Percentiles rank a stretch among this genome's conserved stretches.
These are phyloP conservation scores for Aethes cnicana DNA, from an alignment of 2,888 invertebrate genomes.

Conservation along the genomic window DNA sequence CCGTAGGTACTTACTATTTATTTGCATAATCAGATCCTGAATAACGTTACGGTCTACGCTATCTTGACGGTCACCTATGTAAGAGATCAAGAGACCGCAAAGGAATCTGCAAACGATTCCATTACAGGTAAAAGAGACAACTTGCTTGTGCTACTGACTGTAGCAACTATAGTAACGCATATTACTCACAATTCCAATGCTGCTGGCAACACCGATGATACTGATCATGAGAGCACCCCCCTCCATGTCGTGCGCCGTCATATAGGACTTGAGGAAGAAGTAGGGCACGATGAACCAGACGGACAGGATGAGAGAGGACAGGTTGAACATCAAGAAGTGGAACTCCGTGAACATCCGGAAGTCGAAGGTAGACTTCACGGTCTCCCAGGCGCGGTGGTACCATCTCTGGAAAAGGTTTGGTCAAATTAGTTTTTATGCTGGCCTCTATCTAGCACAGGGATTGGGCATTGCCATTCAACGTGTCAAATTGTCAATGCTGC, in stretches of 20 bases:
- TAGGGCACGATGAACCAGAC: slow-evolving; percentile 97
- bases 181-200: slow-evolving; percentile 90
- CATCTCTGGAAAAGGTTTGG: slow-evolving; percentile 81
- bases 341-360: slow-evolving; percentile 90
- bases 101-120: too few species aligned
- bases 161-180: too few species aligned
- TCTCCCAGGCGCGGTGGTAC: slow-evolving; percentile 86
- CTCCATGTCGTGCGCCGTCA: slow-evolving; percentile 84
- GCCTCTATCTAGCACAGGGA: too few species aligned
- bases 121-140: too few species aligned
- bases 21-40: too few species aligned
- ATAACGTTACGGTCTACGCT: too few species aligned
- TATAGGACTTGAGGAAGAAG: slow-evolving; percentile 87
- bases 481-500: too few species aligned
- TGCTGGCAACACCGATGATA: slow-evolving; percentile 93
- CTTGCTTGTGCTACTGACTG: too few species aligned
- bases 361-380: slow-evolving; percentile 87
- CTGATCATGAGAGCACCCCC: slow-evolving; percentile 91
- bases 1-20: too few species aligned
- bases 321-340: slow-evolving; percentile 90
- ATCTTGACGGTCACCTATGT: too few species aligned
- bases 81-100: too few species aligned
- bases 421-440: background rate
- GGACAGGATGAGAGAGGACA: slow-evolving; percentile 93
- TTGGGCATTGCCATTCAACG: too few species aligned